Evolutionary conservation across 2,797 vertebrate genomes (phyloP), one percentile per base, ranked within the genome.

Genomic region (Delichon dasypus): DNA sequence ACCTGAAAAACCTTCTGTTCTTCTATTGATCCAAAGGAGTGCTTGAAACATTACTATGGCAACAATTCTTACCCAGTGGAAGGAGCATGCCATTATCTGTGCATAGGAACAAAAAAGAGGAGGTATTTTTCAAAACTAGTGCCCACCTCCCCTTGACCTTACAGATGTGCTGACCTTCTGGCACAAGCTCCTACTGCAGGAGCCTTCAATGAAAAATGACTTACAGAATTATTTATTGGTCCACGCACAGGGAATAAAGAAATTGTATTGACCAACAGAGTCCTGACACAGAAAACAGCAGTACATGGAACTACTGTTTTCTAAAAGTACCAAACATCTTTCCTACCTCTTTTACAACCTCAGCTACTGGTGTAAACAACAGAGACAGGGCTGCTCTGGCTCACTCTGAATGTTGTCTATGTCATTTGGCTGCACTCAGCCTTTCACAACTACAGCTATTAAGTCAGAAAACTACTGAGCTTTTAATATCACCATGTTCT

Each of bases 21-120:
- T 94, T 89, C 85, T 97, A 97, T 96, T 97, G 97, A 98, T 97
- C 96, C 93, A 96, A 86, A 93, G 89, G 54, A 96, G 81, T 93
- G 91, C 95, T 96, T 87, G 90, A 97, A 97, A 94, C 83, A 98
- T 97, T 97, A 94, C 97, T 97, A 97, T 98, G 97, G 97, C 96
- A 98, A 98, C 97, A 97, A 93, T 93, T 93, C 90, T 89, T 95
- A 93, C 85, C 95, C 88, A 62, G 94, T 94, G 76, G 93, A 88
- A 93, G 93, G 95, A 95, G 88, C 75, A 89, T 84, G 91, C 67
- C 76, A 95, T 96, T 97, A 93, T 94, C 88, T 87, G 83, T 88
- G 87, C 95, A 93, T 84, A 90, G 89, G 91, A 96, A 88, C 93
- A 93, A 96, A 96, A 80, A 72, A 91, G 80, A 89, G 76, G 74